Evolutionary conservation across 1,140 invertebrate species (phyloP), one percentile per base, ranked within the genome.

Genomic region (Ceratitis capitata): DNA sequence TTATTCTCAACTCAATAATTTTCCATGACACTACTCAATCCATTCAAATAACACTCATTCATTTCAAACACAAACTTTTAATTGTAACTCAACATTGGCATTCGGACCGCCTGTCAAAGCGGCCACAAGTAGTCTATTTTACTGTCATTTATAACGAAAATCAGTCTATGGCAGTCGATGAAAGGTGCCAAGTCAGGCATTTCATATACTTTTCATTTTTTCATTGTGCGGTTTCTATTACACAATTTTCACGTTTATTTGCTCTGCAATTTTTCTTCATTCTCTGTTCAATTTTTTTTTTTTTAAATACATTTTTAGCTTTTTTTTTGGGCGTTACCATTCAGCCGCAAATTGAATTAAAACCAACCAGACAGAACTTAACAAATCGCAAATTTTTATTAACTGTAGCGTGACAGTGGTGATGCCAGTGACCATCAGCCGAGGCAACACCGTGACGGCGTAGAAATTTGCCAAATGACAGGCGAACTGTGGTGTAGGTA

Each of bases 171-270:
- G 16, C 35, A 78, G 69, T 78, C 69, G 69, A 78, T 78, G 39
- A 23, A 78, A 78, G 69, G 69, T 78, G 69, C 69, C 69, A 78
- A 78, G 69, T 78, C 69, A 78, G 35, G 69, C 35, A 78, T 78
- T 78, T 78, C 32, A 78, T 78, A 45, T 42, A 78, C 16, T 42
- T 47, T 47, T 45, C 39, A n/a, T n/a, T n/a, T 7, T 78, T 78
- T 47, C 26, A 78, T 78, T 78, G 6, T 78, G 69, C n/a, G 39
- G 39, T 78, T 78, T 39, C 23, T 42, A 78, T 78, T 78, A 45
- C 69, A 45, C n/a, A n/a, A n/a, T 78, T 78, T 39, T 42, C 35
- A 26, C 35, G n/a, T 42, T 64, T 64, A 14, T 3, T 39, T 45
- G 14, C 23, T 16, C 10, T 3, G 3, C 39, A 39, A 6, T 35